Evolutionary conservation across 35 echinoderm and acorn worm genomes (phyloP).

Genomic region (Heliocidaris erythrogramma): DNA sequence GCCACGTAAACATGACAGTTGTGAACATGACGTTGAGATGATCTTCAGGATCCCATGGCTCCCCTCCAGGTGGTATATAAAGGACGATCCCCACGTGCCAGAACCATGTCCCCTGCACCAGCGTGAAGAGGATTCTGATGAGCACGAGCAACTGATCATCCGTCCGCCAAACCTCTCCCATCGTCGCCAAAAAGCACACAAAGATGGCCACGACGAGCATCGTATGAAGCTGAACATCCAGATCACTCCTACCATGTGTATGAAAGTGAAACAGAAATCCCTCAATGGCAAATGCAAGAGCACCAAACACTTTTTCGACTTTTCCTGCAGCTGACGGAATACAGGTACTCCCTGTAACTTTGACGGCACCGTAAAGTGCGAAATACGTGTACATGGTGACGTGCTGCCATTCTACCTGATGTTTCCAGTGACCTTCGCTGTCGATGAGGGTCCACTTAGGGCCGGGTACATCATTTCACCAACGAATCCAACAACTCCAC

Average conservation of each 20-base stretch:
- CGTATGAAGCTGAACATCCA: slow-evolving; percentile 75
- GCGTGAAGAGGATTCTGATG: slow-evolving; percentile 67
- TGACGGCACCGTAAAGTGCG: slow-evolving; percentile 68
- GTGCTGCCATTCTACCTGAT: slow-evolving; percentile 87
- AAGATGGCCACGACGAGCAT: slow-evolving; percentile 78
- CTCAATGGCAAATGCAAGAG: slow-evolving; percentile 82
- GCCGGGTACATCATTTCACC: slow-evolving; percentile 79
- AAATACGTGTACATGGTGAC: slow-evolving; percentile 97
- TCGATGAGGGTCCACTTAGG: slow-evolving; percentile 75
- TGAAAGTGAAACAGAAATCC: slow-evolving; percentile 90
- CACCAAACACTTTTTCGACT: slow-evolving; percentile 73
- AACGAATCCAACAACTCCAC: slow-evolving; percentile 74
- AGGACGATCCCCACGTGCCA: slow-evolving; percentile 77
- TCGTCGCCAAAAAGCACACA: slow-evolving; percentile 50
- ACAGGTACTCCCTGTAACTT: slow-evolving; percentile 47
- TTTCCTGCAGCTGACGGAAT: slow-evolving; percentile 48
- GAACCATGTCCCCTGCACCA: slow-evolving; percentile 98
- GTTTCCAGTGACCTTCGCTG: slow-evolving; percentile 67
- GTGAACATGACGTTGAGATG: slow-evolving; percentile 78
- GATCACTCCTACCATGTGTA: slow-evolving; percentile 66
- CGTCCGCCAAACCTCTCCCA: slow-evolving; percentile 57
- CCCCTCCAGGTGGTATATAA: slow-evolving; percentile 72
- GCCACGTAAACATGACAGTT: slow-evolving; percentile 84
- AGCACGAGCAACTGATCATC: slow-evolving; percentile 61
- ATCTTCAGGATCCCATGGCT: slow-evolving; percentile 70